A percentile compares a stretch with the other conserved stretches of the same genome.
phyloP scores from a whole-genome alignment of 2,113 vertebrate genomes.

The Petaurus breviceps region DNA sequence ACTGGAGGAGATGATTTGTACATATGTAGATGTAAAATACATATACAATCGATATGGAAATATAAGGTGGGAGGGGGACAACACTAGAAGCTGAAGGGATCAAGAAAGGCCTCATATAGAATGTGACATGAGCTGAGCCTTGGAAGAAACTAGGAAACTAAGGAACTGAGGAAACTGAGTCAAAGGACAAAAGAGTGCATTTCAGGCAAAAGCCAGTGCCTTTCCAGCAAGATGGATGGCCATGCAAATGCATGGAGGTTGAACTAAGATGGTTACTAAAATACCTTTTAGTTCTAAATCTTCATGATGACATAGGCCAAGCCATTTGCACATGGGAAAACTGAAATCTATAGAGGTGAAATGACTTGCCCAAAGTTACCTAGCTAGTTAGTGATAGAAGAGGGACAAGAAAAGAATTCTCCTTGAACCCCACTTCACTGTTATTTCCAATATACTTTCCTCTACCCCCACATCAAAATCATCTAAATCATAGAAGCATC shows the following conservation, averaged over 20 bases:
- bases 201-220: not conserved
- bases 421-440: not conserved
- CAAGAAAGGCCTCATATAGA: not conserved
- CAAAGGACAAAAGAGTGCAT: not conserved
- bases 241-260: not conserved
- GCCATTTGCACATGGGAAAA: slow-evolving; percentile 26
- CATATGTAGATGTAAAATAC: not conserved
- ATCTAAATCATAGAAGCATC: not conserved
- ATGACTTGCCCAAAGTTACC: not conserved
- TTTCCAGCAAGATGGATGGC: not conserved
- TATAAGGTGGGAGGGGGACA: too few relatives aligned
- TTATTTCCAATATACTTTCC: not conserved
- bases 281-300: not conserved
- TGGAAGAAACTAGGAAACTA: not conserved
- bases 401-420: not conserved
- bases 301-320: not conserved
- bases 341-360: slow-evolving; percentile 34
- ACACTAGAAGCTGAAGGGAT: not conserved
- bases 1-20: not conserved
- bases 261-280: not conserved
- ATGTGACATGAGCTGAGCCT: not conserved
- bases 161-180: not conserved
- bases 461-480: not conserved
- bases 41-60: not conserved
- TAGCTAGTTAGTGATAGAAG: not conserved